A percentile compares a stretch with the other conserved stretches of the same genome.
Conservation (phyloP, 2,797 vertebrate species). For the Neosalanx taihuensis region DNA sequence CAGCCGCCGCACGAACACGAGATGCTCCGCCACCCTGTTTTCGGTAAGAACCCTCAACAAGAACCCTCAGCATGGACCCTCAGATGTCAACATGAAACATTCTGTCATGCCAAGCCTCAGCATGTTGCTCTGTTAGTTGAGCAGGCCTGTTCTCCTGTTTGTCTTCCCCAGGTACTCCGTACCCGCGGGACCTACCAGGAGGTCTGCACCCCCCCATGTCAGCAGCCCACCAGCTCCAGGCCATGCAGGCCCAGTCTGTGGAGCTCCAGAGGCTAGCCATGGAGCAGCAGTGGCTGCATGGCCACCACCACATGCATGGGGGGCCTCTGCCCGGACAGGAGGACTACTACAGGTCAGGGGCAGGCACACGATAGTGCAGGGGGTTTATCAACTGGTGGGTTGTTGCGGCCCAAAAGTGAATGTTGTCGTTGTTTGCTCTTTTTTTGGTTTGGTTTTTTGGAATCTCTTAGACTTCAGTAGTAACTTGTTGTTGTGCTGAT, state of each 20-base stretch:
- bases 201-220: slow-evolving; percentile 96
- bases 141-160: neutral
- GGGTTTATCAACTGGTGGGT: too few species aligned
- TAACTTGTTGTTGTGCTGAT: neutral
- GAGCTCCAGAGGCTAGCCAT: slow-evolving; percentile 97
- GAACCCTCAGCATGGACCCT: neutral
- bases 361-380: too few species aligned
- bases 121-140: neutral
- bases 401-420: too few species aligned
- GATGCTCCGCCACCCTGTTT: slow-evolving; percentile 98
- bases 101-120: neutral
- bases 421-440: neutral
- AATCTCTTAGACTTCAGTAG: neutral
- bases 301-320: slow-evolving; percentile 97
- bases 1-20: slow-evolving; percentile 96
- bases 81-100: neutral
- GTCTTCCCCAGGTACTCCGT: slow-evolving; percentile 81
- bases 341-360: slow-evolving; percentile 95
- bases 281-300: slow-evolving; percentile 99
- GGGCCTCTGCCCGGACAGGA: slow-evolving; percentile 96
- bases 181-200: slow-evolving; percentile 89
- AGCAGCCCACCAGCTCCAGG: slow-evolving; percentile 96
- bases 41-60: slow-evolving; percentile 75
- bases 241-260: slow-evolving; percentile 98
- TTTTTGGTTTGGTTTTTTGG: neutral